Evolutionary conservation across 2,888 invertebrate genomes (phyloP).

Genomic region (Sicus ferrugineus): DNA sequence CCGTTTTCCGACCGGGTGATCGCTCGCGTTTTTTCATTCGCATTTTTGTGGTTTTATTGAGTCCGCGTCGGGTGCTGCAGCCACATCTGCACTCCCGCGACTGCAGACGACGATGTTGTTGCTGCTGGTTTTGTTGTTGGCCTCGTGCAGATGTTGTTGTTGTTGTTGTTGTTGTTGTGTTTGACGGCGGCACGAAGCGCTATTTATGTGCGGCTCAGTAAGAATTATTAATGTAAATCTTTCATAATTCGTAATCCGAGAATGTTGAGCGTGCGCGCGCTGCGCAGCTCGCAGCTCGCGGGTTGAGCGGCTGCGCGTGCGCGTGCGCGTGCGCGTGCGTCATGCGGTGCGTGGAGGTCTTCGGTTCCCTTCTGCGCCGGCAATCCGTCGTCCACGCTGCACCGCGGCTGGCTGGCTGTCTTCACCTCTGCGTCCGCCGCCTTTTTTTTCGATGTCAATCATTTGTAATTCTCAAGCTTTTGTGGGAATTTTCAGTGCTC

Average conservation of each 20-base stretch:
- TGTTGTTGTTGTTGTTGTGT: conserved; percentile 57
- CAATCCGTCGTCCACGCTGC: background rate
- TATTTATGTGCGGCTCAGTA: conserved; percentile 58
- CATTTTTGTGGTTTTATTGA: conserved; percentile 10
- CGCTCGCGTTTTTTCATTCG: too few species aligned
- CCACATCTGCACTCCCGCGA: conserved; percentile 18
- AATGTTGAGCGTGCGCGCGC: conserved; percentile 51
- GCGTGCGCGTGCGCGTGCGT: background rate
- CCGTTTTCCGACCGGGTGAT: too few species aligned
- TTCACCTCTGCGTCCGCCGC: conserved; percentile 25
- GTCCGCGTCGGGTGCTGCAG: conserved; percentile 8
- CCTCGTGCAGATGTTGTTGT: conserved; percentile 51
- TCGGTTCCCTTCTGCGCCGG: background rate
- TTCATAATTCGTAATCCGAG: conserved; percentile 57
- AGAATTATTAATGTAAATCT: conserved; percentile 60
- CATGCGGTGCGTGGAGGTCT: conserved; percentile 6
- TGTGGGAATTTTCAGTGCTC: conserved; percentile 2
- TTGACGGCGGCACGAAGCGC: conserved; percentile 40
- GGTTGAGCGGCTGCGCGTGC: background rate
- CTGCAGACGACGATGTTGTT: conserved; percentile 3
- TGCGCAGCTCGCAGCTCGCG: background rate
- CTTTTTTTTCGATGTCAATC: conserved; percentile 37
- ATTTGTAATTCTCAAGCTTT: conserved; percentile 29
- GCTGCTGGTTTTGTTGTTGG: conserved; percentile 34
- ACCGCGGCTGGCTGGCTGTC: background rate